Conservation (phyloP, 2,797 vertebrate species). For the Rhinophrynus dorsalis region DNA sequence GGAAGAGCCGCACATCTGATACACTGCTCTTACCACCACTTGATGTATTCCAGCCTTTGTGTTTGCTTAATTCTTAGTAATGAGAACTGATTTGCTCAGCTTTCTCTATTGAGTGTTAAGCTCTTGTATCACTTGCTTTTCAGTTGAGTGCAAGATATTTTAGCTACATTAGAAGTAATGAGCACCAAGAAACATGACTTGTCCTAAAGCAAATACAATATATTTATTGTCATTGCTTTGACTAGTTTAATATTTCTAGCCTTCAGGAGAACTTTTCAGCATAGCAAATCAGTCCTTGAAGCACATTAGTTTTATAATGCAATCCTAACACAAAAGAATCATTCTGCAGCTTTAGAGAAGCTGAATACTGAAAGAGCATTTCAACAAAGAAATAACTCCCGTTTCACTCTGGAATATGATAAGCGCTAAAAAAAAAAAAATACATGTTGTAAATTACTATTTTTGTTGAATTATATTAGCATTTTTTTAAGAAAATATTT, state of each 20-base stretch:
- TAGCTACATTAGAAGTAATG: not conserved
- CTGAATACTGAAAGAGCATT: not conserved
- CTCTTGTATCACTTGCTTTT: too few relatives aligned
- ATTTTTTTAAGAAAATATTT: too few relatives aligned
- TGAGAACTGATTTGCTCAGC: too few relatives aligned
- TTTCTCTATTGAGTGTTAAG: too few relatives aligned
- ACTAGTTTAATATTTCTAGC: not conserved
- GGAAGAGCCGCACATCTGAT: too few relatives aligned
- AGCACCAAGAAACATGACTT: not conserved
- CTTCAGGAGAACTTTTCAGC: not conserved
- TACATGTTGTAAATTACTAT: too few relatives aligned
- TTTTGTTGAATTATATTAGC: too few relatives aligned
- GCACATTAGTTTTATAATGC: not conserved
- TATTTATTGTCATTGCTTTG: not conserved
- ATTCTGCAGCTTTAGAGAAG: not conserved
- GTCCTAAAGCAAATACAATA: not conserved
- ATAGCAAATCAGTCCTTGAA: not conserved
- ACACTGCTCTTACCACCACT: too few relatives aligned
- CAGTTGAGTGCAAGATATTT: not conserved
- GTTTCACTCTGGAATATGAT: slow-evolving; percentile 53
- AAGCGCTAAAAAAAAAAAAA: slow-evolving; percentile 62
- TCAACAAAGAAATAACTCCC: not conserved
- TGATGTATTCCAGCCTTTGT: too few relatives aligned
- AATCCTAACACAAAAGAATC: not conserved
- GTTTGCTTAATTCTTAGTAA: too few relatives aligned